phyloP scores from a whole-genome alignment of 2,113 vertebrate species.

The Oplegnathus fasciatus region DNA sequence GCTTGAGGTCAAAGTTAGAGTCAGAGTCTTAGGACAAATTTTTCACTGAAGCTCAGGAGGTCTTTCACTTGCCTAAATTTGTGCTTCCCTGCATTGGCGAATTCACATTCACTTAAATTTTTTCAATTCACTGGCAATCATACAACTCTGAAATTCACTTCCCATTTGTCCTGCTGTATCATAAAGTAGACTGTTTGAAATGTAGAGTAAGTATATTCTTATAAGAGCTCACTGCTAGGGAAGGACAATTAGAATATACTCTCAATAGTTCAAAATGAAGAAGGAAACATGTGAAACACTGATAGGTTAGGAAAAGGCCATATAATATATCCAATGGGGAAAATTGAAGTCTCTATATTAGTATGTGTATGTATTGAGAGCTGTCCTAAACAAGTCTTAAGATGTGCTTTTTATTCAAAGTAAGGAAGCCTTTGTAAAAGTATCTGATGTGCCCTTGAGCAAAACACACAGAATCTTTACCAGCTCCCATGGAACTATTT shows the following conservation, averaged over 20 bases:
- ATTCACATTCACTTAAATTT: background rate
- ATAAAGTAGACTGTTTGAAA: background rate
- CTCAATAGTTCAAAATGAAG: background rate
- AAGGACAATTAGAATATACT: background rate
- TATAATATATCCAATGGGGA: background rate
- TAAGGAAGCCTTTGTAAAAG: background rate
- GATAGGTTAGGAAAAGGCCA: too few relatives aligned
- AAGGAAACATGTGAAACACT: background rate
- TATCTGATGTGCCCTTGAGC: slow-evolving; percentile 1
- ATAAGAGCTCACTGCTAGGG: background rate
- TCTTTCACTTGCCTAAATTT: background rate
- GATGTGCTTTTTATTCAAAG: background rate
- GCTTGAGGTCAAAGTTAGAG: too few relatives aligned
- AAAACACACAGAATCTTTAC: background rate
- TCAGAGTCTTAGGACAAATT: too few relatives aligned
- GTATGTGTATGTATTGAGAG: background rate
- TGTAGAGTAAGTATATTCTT: slow-evolving; percentile 1
- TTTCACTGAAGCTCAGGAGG: background rate
- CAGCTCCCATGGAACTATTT: background rate
- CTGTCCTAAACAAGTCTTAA: background rate
- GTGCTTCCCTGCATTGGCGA: background rate
- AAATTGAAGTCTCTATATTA: background rate
- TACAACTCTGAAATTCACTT: background rate
- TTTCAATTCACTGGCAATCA: background rate
- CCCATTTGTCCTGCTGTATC: background rate